Base-by-base conservation (phyloP, 1,140 invertebrate genomes). In the Nasonia longicornis region DNA sequence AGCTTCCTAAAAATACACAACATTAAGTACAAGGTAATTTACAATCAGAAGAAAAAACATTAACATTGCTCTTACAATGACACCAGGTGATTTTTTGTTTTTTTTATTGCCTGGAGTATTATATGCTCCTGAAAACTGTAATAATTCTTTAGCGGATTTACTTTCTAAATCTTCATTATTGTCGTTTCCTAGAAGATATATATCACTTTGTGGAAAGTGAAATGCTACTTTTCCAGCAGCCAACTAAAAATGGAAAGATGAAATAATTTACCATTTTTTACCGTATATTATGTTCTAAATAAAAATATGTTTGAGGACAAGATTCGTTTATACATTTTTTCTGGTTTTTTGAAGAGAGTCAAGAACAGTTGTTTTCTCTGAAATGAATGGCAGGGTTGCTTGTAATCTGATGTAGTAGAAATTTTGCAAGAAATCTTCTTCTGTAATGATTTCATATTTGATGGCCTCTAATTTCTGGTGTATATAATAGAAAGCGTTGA, bases 381-480 rank as follows among this genome's bases (percentile, higher is more conserved):
- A 84, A 42, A 87, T 52, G n/a, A 90, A 84, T 63, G 88, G 87
- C 12, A 91, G 69, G 79, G 77, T 86, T 26, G 88, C 88, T 77
- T 89, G 89, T 38, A 94, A 84, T 83, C 93, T 89, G 16, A 95
- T 91, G 86, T 95, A 94, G 20, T 93, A 89, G 88, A 95, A 95
- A 84, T 95, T 92, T 84, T 92, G 91, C 89, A 92, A 93, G 16
- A 95, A 86, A 31, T 94, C 92, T 58, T 93, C 90, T 84, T 92
- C 91, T 71, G 89, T 92, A 82, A 95, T 90, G 12, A 94, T 89
- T 85, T 94, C 93, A 82, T 87, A 83, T 45, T 89, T 90, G 31
- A 93, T 92, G 81, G 92, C 90, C 87, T 94, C 92, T 79, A 96
- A 90, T 86, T 94, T 94, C 82, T 94, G 93, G 90, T 95, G 94